Percentiles rank a stretch among this genome's conserved stretches.
Conservation (phyloP, 1,140 invertebrate species). For the Heliconius hewitsoni region DNA sequence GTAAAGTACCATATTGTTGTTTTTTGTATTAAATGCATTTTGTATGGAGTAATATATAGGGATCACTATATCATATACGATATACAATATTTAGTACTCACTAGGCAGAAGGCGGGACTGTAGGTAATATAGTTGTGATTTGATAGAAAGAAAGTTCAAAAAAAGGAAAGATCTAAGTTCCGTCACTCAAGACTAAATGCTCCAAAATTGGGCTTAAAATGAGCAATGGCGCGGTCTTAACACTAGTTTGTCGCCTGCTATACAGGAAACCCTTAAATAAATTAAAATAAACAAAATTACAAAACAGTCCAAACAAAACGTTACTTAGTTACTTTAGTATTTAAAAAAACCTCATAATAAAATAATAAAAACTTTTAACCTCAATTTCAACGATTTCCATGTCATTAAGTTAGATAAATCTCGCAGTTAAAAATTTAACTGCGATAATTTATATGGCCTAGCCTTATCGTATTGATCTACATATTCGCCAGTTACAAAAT, state of each 20-base stretch:
- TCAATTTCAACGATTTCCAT: conserved; percentile 10
- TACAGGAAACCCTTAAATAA: not conserved
- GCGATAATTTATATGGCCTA: conserved; percentile 7
- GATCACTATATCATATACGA: too few relatives aligned
- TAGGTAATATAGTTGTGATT: too few relatives aligned
- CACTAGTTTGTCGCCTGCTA: too few relatives aligned
- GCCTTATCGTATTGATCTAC: conserved; percentile 12
- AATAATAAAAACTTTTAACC: conserved; percentile 10
- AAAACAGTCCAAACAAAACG: not conserved
- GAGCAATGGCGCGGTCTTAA: too few relatives aligned
- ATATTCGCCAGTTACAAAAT: conserved; percentile 8
- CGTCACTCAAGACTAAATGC: too few relatives aligned
- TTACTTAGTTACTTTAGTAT: not conserved
- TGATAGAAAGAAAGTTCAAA: too few relatives aligned
- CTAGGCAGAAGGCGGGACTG: too few relatives aligned
- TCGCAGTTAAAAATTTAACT: conserved; percentile 13
- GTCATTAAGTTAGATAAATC: conserved; percentile 15
- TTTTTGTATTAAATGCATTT: not conserved
- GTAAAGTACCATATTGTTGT: not conserved
- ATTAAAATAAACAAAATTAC: not conserved
- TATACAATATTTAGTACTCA: too few relatives aligned
- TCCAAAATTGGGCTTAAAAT: too few relatives aligned
- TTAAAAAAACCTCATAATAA: not conserved
- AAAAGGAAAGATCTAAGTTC: too few relatives aligned
- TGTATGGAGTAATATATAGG: too few relatives aligned